A percentile compares a stretch with the other conserved stretches of the same genome.
Evolutionary conservation across 2,888 invertebrate genomes (phyloP).

Genomic region (Cecidostiba fungosa): DNA sequence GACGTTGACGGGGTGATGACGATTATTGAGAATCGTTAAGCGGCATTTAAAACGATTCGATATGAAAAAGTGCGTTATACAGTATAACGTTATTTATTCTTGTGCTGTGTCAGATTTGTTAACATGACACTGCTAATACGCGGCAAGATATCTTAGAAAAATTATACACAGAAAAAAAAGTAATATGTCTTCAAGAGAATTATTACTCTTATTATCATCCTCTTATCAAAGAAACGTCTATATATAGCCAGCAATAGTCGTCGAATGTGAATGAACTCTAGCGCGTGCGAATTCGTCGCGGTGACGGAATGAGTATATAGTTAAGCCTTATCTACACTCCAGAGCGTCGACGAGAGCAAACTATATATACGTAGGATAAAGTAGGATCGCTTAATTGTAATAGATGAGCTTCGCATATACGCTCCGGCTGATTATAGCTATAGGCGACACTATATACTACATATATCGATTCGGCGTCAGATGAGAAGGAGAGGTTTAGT

Average conservation of each 20-base stretch:
- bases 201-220: not conserved
- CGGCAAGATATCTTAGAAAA: not conserved
- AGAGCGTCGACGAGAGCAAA: not conserved
- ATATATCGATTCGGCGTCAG: slow-evolving; percentile 34
- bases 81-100: too few relatives aligned
- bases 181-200: not conserved
- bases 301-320: slow-evolving; percentile 22
- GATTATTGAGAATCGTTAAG: not conserved
- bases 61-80: too few relatives aligned
- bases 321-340: slow-evolving; percentile 23
- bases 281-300: slow-evolving; percentile 30
- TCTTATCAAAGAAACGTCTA: too few relatives aligned
- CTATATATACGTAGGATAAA: slow-evolving; percentile 24
- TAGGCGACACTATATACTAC: slow-evolving; percentile 21
- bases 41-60: too few relatives aligned
- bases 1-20: not conserved
- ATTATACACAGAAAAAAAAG: not conserved
- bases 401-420: slow-evolving; percentile 27
- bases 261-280: not conserved
- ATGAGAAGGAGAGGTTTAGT: not conserved
- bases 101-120: too few relatives aligned
- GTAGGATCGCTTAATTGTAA: slow-evolving; percentile 54
- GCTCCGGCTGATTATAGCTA: slow-evolving; percentile 22
- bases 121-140: too few relatives aligned
- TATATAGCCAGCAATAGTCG: not conserved